phyloP scores from a whole-genome alignment of 2,113 vertebrate genomes.

The Haemorhous mexicanus region DNA sequence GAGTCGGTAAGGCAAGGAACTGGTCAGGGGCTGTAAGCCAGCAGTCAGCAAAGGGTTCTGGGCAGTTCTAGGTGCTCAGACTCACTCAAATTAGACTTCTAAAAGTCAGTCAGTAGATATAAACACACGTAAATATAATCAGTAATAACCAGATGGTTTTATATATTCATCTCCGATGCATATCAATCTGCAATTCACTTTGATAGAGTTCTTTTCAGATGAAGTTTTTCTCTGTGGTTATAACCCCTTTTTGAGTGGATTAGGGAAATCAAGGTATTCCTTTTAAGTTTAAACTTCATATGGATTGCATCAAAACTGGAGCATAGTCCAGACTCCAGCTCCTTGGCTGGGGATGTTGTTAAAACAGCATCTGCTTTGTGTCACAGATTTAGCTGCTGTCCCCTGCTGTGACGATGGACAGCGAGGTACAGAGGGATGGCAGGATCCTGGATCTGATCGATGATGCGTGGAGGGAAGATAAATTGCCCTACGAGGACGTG shows the following conservation, averaged over 20 bases:
- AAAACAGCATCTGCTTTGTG: not conserved
- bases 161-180: not conserved
- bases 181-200: not conserved
- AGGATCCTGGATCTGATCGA: slow-evolving; percentile 95
- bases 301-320: not conserved
- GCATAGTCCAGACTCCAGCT: not conserved
- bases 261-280: not conserved
- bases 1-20: not conserved
- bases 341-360: not conserved
- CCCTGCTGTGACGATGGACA: slow-evolving; percentile 81
- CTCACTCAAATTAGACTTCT: not conserved
- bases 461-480: slow-evolving; percentile 96
- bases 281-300: not conserved
- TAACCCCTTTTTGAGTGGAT: not conserved
- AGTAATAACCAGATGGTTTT: not conserved
- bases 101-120: not conserved
- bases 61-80: not conserved
- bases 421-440: slow-evolving; percentile 93
- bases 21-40: not conserved
- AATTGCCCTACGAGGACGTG: slow-evolving; percentile 93
- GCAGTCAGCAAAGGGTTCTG: not conserved
- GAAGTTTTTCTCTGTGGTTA: not conserved
- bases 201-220: not conserved
- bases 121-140: not conserved
- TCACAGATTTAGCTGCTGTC: not conserved